Conservation (phyloP, 2,113 vertebrate species). For the Nanorana parkeri region DNA sequence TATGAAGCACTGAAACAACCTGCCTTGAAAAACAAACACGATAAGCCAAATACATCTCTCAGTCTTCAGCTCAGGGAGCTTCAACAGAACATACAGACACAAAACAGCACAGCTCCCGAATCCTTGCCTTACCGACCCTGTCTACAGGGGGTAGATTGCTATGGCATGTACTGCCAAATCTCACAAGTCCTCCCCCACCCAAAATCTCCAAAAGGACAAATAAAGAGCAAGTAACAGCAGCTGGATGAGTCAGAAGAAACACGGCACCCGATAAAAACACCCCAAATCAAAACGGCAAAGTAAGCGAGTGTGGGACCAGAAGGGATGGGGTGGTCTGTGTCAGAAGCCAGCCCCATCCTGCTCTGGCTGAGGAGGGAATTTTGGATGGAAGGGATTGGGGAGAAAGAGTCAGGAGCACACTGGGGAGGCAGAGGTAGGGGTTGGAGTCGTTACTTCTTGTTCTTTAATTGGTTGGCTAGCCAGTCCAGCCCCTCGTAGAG, state of each 20-base stretch:
- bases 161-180: slow-evolving; percentile 36
- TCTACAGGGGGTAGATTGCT: slow-evolving; percentile 52
- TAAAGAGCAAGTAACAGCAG: slow-evolving; percentile 50
- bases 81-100: slow-evolving; percentile 52
- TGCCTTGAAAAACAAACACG: slow-evolving; percentile 44
- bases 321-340: slow-evolving; percentile 42
- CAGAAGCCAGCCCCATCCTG: slow-evolving; percentile 50
- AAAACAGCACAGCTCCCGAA: slow-evolving; percentile 53
- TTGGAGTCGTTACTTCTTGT: slow-evolving; percentile 87
- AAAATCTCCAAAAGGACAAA: slow-evolving; percentile 43
- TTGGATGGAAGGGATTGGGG: slow-evolving; percentile 28
- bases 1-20: slow-evolving; percentile 31
- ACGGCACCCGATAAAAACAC: slow-evolving; percentile 51
- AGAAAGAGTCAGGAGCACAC: slow-evolving; percentile 56
- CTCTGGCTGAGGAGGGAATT: slow-evolving; percentile 32
- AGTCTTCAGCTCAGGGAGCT: slow-evolving; percentile 44
- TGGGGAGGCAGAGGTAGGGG: slow-evolving; percentile 50
- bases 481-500: slow-evolving; percentile 96
- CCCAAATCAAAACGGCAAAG: slow-evolving; percentile 51
- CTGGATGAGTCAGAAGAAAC: slow-evolving; percentile 53
- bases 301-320: slow-evolving; percentile 54
- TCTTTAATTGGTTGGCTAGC: slow-evolving; percentile 98
- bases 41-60: slow-evolving; percentile 50
- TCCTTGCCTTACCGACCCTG: slow-evolving; percentile 40
- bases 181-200: slow-evolving; percentile 47